These are phyloP conservation scores for Crypturellus tataupa DNA, from an alignment of 2,797 vertebrate genomes.

Conservation along the genomic window DNA sequence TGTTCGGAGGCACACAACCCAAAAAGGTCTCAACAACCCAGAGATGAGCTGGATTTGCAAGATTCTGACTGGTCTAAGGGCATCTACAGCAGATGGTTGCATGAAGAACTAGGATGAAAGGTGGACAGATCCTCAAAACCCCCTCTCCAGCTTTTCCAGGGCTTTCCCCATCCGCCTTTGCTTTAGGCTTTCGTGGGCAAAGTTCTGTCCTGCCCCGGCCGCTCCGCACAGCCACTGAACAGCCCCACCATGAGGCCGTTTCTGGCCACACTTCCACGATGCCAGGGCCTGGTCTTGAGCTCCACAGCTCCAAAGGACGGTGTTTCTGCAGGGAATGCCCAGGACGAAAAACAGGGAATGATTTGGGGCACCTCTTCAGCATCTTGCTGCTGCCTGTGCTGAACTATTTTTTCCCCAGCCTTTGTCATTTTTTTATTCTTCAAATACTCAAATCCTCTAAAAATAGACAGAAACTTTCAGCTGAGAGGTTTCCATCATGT, in stretches of 20 bases:
- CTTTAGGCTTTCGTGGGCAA: neutral
- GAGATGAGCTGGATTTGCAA: neutral
- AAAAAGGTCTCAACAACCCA: neutral
- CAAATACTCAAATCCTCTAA: neutral
- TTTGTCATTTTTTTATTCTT: neutral
- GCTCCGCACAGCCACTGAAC: neutral
- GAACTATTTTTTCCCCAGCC: accelerated
- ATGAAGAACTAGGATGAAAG: neutral
- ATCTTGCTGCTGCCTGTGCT: neutral
- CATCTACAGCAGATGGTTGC: neutral
- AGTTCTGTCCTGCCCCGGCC: neutral
- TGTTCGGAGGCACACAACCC: neutral
- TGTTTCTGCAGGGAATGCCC: neutral
- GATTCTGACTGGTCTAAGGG: neutral
- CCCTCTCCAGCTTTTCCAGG: neutral
- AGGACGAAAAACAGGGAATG: neutral
- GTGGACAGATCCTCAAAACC: neutral
- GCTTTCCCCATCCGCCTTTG: neutral
- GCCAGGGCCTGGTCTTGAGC: no score
- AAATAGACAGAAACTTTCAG: neutral
- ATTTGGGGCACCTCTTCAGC: neutral
- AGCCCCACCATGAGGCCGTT: neutral
- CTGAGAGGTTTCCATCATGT: neutral
- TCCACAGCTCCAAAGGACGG: neutral
- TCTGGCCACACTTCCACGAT: neutral